Conservation (phyloP, 2,888 invertebrate species). For the Dynastes hyllus region DNA sequence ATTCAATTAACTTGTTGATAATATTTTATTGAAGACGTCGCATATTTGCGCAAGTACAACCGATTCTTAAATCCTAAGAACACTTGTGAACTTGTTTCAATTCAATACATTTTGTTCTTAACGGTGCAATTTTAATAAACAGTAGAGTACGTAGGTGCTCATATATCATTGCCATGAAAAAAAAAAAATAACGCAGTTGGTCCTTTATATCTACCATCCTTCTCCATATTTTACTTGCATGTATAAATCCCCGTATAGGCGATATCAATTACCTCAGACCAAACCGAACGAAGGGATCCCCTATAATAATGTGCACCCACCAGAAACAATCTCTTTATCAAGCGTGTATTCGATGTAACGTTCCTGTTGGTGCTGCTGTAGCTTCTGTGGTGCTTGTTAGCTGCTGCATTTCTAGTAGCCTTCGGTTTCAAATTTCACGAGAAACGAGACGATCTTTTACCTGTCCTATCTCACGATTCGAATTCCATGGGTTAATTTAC, state of each 20-base stretch:
- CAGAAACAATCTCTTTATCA: constrained; percentile 53
- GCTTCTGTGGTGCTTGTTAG: constrained; percentile 35
- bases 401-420: constrained; percentile 57
- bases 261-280: constrained; percentile 4
- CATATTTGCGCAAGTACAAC: no score
- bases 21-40: no score
- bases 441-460: constrained; percentile 54
- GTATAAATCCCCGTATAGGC: neutral
- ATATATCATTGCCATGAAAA: no score
- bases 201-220: constrained; percentile 40
- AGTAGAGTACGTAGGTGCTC: no score
- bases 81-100: no score
- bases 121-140: no score
- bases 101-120: no score
- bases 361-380: no score
- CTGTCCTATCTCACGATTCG: constrained; percentile 42
- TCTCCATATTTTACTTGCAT: no score
- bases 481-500: neutral
- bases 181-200: no score
- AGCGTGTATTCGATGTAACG: constrained; percentile 1
- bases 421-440: constrained; percentile 57
- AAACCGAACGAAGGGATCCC: neutral
- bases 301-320: constrained; percentile 14
- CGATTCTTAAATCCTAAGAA: no score
- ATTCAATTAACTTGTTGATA: no score